Evolutionary conservation across 2,888 invertebrate genomes (phyloP), one percentile per base, ranked within the genome.

Genomic region (Zygaena filipendulae): DNA sequence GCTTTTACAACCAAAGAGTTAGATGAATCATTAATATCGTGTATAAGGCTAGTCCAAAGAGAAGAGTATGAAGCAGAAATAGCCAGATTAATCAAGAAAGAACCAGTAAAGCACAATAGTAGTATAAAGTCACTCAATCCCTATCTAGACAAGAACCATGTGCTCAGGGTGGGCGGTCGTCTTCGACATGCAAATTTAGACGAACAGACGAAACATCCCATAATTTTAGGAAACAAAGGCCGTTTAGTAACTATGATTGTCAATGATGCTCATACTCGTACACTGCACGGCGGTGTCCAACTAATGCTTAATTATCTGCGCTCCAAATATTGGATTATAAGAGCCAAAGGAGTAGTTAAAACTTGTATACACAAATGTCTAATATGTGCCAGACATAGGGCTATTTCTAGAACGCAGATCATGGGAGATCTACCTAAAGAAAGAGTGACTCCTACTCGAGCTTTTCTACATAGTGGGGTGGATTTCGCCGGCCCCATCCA

Each of bases 401-500:
- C 43, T 7, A 20, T 11, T 6, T n/a, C 28, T 2, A 32, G 30
- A 27, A 26, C 26, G 2, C 46, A 47, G 25, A 22, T 47, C 1
- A 51, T 48, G 46, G 49, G 47, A 9, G 40, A 49, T 18, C 32
- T 45, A 25, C 50, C 47, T 6, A 13, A 20, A 6, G 29, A 12
- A 5, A 23, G 45, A 20, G 40, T 40, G 2, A 47, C 38, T 6
- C 44, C 39, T 23, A 10, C 42, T 6, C 25, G 43, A 24, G 33
- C 45, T 4, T 49, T 46, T 33, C 2, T 38, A 4, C 13, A 42
- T 7, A 39, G 40, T 13, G 43, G 42, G 13, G 38, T 47, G 0
- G 44, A 49, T 26, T 51, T 45, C 34, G 42, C 44, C 9, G 47
- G 47, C 2, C 49, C 45, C 2, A 32, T 29, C 4, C 27, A 40